A percentile compares a stretch with the other conserved stretches of the same genome.
Conservation (phyloP, 2,888 invertebrate genomes). For the Metacarcinus magister region DNA sequence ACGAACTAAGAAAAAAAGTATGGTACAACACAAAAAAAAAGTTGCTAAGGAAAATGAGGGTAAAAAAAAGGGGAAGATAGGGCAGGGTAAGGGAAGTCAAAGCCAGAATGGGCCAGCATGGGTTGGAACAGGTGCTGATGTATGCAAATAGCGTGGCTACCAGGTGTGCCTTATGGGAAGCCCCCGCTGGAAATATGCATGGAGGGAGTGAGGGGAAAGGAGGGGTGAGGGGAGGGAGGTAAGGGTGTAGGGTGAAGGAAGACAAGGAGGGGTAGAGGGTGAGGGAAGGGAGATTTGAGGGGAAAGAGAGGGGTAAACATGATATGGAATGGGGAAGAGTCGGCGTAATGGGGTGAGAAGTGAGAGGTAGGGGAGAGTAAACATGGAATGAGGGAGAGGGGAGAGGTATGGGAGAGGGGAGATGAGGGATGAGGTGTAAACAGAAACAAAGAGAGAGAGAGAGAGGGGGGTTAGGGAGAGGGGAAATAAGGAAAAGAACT, state of each 20-base stretch:
- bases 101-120: neutral
- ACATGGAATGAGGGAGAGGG: too few relatives aligned
- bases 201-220: neutral
- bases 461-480: neutral
- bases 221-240: neutral
- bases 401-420: too few relatives aligned
- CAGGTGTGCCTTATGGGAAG: neutral
- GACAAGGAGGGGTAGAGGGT: neutral
- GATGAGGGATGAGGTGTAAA: too few relatives aligned
- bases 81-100: neutral
- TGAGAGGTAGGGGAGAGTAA: neutral
- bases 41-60: too few relatives aligned
- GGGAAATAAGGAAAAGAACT: neutral
- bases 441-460: neutral
- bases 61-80: too few relatives aligned
- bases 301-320: neutral
- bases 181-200: neutral
- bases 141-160: slow-evolving; percentile 7
- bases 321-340: neutral
- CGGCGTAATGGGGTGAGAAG: neutral
- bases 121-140: slow-evolving; percentile 9
- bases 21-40: too few relatives aligned
- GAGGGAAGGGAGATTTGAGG: neutral
- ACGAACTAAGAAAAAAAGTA: too few relatives aligned
- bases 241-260: neutral